These are phyloP conservation scores for Tetropium fuscum DNA, from an alignment of 2,888 invertebrate genomes.

Conservation along the genomic window DNA sequence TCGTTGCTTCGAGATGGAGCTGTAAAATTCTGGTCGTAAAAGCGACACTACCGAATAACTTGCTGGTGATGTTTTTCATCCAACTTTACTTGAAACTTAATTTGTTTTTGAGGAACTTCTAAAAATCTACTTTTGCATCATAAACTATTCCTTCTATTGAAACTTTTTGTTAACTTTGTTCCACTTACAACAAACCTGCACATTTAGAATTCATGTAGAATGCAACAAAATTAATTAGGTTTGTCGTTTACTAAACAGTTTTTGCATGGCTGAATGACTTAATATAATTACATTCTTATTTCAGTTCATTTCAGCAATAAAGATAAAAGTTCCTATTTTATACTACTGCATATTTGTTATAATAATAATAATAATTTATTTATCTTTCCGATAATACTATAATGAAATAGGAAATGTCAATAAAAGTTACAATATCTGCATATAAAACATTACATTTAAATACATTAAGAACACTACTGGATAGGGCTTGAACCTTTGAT, in stretches of 20 bases:
- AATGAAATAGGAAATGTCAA: no score
- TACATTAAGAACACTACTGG: no score
- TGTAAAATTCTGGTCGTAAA: conserved; percentile 46
- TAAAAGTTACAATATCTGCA: no score
- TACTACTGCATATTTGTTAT: no score
- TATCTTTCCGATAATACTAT: no score
- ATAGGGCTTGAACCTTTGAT: no score
- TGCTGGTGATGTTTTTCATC: conserved; percentile 42
- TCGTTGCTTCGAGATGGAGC: conserved; percentile 37
- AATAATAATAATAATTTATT: no score
- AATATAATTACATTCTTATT: conserved; percentile 24
- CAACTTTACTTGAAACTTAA: conserved; percentile 44
- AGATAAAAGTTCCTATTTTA: conserved; percentile 1
- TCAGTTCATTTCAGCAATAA: not conserved
- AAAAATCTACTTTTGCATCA: conserved; percentile 32
- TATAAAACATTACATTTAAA: no score
- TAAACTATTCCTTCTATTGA: conserved; percentile 32
- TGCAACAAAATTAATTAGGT: conserved; percentile 22
- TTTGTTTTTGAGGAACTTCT: conserved; percentile 46
- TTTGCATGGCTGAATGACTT: conserved; percentile 7
- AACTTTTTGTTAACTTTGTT: conserved; percentile 29
- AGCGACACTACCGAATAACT: conserved; percentile 37
- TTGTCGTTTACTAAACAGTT: conserved; percentile 7
- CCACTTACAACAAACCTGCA: conserved; percentile 24
- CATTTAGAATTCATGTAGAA: conserved; percentile 20